A percentile compares a stretch with the other conserved stretches of the same genome.
Conservation (phyloP, 1,140 invertebrate genomes). For the Pissodes strobi region DNA sequence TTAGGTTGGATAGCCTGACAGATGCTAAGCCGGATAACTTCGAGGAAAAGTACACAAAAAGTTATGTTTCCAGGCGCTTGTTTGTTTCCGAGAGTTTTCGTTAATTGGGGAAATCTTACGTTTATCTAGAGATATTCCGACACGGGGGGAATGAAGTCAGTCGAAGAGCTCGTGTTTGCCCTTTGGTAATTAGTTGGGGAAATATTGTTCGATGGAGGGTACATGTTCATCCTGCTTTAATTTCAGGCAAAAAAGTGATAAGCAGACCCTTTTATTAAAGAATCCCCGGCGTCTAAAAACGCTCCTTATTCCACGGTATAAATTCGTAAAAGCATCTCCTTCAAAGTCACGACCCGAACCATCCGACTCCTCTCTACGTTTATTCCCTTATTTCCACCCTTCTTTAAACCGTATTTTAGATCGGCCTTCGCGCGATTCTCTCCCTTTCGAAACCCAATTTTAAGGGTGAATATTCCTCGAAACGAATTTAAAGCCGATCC, state of each 20-base stretch:
- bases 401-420: slow-evolving; percentile 33
- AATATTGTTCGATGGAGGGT: too few species aligned
- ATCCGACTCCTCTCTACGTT: slow-evolving; percentile 19
- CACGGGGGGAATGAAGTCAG: too few species aligned
- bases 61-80: slow-evolving; percentile 13
- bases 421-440: neutral
- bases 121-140: neutral
- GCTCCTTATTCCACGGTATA: slow-evolving; percentile 16
- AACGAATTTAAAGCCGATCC: slow-evolving; percentile 8
- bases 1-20: slow-evolving; percentile 44
- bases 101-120: slow-evolving; percentile 23
- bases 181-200: too few species aligned
- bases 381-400: slow-evolving; percentile 35
- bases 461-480: slow-evolving; percentile 5
- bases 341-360: slow-evolving; percentile 27
- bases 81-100: slow-evolving; percentile 24
- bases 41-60: slow-evolving; percentile 35
- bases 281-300: slow-evolving; percentile 11
- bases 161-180: too few species aligned
- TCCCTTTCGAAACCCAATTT: neutral
- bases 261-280: too few species aligned
- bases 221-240: too few species aligned
- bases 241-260: too few species aligned
- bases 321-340: slow-evolving; percentile 28
- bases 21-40: slow-evolving; percentile 38